These are phyloP conservation scores for Myotis yumanensis DNA, from an alignment of 2,113 vertebrate genomes.

Conservation along the genomic window DNA sequence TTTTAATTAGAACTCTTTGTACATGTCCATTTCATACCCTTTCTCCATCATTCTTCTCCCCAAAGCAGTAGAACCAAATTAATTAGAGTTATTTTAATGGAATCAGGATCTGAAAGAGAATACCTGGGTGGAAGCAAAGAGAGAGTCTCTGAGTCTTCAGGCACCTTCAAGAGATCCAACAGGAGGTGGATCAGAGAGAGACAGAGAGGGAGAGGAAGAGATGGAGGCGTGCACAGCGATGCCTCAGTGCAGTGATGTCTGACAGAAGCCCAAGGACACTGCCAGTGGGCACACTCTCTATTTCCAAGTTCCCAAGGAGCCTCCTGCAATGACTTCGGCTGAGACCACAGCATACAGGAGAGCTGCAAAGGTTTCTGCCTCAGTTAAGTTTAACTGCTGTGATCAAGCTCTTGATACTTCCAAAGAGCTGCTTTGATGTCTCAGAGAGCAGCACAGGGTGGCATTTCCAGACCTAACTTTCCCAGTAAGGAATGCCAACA, in stretches of 20 bases:
- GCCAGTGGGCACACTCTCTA: background rate
- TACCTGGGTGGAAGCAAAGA: background rate
- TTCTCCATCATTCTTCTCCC: background rate
- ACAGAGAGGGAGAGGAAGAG: fast-evolving
- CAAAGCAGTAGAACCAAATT: background rate
- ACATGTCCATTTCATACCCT: background rate
- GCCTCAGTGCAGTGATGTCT: background rate
- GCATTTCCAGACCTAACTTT: background rate
- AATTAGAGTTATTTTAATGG: conserved; percentile 22
- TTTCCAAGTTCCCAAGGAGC: background rate
- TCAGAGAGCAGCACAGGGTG: background rate
- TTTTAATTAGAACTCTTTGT: background rate
- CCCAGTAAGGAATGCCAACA: background rate
- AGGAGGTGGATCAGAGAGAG: background rate
- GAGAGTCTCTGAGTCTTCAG: background rate
- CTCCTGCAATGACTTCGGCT: background rate
- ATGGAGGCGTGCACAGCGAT: background rate
- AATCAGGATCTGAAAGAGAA: conserved; percentile 18
- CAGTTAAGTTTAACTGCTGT: background rate
- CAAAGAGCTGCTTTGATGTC: background rate
- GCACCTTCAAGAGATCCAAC: background rate
- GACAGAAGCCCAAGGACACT: background rate
- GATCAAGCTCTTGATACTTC: background rate
- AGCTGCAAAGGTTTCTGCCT: background rate
- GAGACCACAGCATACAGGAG: background rate